A percentile compares a stretch with the other conserved stretches of the same genome.
Conservation (phyloP, 2,797 vertebrate genomes). For the Lates japonicus region DNA sequence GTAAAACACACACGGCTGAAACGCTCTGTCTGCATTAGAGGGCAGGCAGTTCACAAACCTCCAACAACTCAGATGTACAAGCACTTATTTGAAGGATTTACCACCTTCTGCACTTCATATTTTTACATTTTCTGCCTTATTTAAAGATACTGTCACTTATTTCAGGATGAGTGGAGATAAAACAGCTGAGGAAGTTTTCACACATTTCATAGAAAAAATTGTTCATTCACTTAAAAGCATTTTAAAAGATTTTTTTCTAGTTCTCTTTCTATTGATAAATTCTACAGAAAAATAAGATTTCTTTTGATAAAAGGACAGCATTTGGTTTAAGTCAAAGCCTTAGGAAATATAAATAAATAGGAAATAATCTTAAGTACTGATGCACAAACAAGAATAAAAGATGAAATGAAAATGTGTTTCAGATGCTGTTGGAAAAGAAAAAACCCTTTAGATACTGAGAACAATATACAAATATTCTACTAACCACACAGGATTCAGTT, state of each 20-base stretch:
- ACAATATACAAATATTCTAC: not conserved
- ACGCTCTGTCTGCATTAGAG: slow-evolving; percentile 17
- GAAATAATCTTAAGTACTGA: no score
- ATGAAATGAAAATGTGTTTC: not conserved
- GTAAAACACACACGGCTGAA: slow-evolving; percentile 27
- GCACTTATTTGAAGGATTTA: not conserved
- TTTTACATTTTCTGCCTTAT: not conserved
- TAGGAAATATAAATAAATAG: not conserved
- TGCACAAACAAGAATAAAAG: not conserved
- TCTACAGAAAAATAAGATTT: not conserved
- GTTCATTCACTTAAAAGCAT: not conserved
- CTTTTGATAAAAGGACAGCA: not conserved
- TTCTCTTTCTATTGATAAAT: not conserved
- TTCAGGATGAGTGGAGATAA: not conserved
- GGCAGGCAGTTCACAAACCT: slow-evolving; percentile 24
- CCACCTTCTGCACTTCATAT: not conserved
- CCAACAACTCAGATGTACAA: not conserved
- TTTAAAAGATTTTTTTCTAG: not conserved
- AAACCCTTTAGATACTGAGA: not conserved
- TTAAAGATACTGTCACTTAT: not conserved
- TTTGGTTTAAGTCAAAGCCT: not conserved
- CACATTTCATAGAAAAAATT: not conserved
- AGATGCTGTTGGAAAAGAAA: not conserved
- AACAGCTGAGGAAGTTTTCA: not conserved
- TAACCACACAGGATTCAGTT: not conserved